Base-by-base conservation (phyloP, 2,888 invertebrate species). In the Coelinius sp. region DNA sequence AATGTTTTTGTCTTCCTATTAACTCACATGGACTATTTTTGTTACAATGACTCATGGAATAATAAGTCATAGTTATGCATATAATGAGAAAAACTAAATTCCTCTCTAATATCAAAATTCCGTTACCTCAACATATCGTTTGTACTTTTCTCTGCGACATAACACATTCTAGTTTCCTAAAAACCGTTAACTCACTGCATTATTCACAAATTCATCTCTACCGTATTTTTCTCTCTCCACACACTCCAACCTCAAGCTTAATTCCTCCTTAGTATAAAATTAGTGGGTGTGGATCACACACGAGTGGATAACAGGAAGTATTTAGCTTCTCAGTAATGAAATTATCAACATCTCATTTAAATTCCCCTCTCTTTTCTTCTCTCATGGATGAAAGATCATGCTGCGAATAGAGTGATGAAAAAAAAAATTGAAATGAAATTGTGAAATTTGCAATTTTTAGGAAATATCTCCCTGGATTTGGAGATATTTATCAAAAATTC, bases 181-280 rank as follows among this genome's bases (percentile, higher is more conserved):
- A 41, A 63, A 63, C 72, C 72, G 72, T 72, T 72, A 72, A 31
- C 41, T 63, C 68, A 53, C 72, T 72, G 71, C 68, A 72, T 72
- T 72, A 72, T 72, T 72, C 64, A 72, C 68, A 63, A 72, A 72
- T 72, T 41, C 53, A 72, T 63, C 53, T 41, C 62, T 66, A 52
- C 31, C 62, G 49, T 14, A 38, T 41, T 63, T 38, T 38, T 24
- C n/a, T 59, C 25, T 35, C 25, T 35, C 59, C 35, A 20, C 22
- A 35, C 35, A 59, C 17, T n/a, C 17, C 35, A 25, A 17, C 31
- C 31, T 14, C 25, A 20, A 35, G 35, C 17, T 59, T 49, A 49
- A 49, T 20, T 31, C 59, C 17, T 59, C 17, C 31, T 59, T 6
- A 17, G 35, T 59, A 31, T 27, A 56, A 56, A n/a, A 31, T 56